Base-by-base conservation (phyloP, 2,797 vertebrate genomes). In the Crax fasciolata region DNA sequence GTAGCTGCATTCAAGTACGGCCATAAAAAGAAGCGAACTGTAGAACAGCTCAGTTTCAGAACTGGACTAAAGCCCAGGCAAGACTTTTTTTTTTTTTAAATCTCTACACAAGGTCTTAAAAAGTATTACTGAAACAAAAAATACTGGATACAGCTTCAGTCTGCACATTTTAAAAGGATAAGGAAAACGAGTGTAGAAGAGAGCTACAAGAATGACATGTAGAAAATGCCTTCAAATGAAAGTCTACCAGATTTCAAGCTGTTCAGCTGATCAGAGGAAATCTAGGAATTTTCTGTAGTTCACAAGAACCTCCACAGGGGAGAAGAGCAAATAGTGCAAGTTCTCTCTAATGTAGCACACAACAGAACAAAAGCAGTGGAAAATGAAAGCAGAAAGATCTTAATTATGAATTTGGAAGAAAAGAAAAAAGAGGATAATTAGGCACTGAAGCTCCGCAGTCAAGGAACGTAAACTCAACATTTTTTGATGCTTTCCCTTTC, bases 61-160 rank as follows among this genome's bases (percentile, higher is more conserved):
- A 70, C 65, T 85, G 84, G 72, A 71, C 35, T 73, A 83, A 84
- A 96, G 70, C 43, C 73, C 84, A 94, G 43, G 23, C 9, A 89
- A 85, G 70, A 81, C 73, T 87, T 89, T 55, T 75, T 43, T 43
- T 43, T 43, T 43, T 55, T 54, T n/a, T 35, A 35, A 66, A 95
- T 57, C 73, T 72, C 62, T 66, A 93, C 96, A 84, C 58, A 84
- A 62, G 62, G 87, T 70, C 48, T 86, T 72, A 52, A 78, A 88
- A 88, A 66, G 35, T 39, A 63, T 79, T 81, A 79, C 24, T 55
- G 55, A 91, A 57, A 70, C 13, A 0, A 80, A 78, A 94, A 89
- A 44, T 14, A 49, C 13, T 55, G 66, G 65, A 78, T 13, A 48
- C 7, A 70, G 51, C 9, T 28, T 75, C 58, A 70, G 48, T 41